Base-by-base conservation (phyloP, 2,113 vertebrate species). In the Proterorhinus semilunaris region DNA sequence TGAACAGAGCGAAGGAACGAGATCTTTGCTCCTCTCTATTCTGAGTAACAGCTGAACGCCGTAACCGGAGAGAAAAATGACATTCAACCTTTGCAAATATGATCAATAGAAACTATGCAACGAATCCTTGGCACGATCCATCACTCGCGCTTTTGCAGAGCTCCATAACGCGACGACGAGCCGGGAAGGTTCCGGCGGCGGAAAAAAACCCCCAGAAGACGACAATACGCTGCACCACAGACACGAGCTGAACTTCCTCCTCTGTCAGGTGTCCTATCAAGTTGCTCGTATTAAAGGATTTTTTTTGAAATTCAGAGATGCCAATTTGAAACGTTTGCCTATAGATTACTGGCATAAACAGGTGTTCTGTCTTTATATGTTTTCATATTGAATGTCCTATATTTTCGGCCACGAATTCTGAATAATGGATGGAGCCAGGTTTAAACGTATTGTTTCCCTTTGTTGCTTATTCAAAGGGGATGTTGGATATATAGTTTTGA, bases 231-330 rank as follows among this genome's bases (percentile, higher is more conserved):
- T 16, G 13, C 36, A 15, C 12, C 49, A 50, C 49, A 13, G 49
- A 50, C 49, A 50, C 13, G 10, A 10, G 10, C 36, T 61, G 58
- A 61, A 61, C 58, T 61, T 43, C n/a, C 8, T 44, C 8, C 42
- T 21, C 16, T 61, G 58, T 61, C 42, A 44, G 58, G 44, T 61
- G 58, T 61, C 58, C 45, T n/a, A 42, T 61, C 58, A 61, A 44
- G 16, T 61, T 44, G 58, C 58, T 16, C 16, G 42, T 61, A 61
- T 61, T 61, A 61, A 12, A 61, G 43, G 36, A 61, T 42, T 43
- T 61, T 3, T 36, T 36, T 36, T 36, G 3, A 36, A 3, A 36
- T 36, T 36, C 2, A 36, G 27, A 36, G 27, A 36, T 36, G 4
- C 27, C 27, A 36, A 36, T 36, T 36, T 36, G 27, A 36, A 36